These are phyloP conservation scores for Lepilemur septentrionalis DNA, from an alignment of 2,797 vertebrate genomes.

Conservation along the genomic window DNA sequence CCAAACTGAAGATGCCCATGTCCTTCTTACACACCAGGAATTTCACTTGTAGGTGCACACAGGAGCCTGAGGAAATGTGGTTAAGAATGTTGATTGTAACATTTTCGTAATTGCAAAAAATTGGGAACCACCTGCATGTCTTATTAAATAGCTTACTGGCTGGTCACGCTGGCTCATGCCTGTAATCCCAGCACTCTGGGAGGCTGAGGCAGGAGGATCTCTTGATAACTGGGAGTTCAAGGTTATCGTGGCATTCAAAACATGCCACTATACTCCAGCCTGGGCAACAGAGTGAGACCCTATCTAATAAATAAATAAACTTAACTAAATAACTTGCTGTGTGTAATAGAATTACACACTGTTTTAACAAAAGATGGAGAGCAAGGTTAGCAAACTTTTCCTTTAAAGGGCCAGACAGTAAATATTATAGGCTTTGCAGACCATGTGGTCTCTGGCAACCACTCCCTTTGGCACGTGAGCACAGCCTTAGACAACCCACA, in stretches of 20 bases:
- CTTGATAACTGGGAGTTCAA: no score
- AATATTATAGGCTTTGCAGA: background rate
- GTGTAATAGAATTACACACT: background rate
- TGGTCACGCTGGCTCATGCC: no score
- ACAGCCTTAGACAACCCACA: background rate
- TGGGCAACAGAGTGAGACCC: no score
- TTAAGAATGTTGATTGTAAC: background rate
- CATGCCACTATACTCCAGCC: no score
- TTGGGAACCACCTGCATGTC: background rate
- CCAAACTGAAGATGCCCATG: background rate
- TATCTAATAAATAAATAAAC: no score
- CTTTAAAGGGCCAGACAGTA: background rate
- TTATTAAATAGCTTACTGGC: background rate
- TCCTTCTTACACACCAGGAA: background rate
- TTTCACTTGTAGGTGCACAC: background rate
- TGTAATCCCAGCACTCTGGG: no score
- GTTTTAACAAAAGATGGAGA: background rate
- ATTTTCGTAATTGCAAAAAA: background rate
- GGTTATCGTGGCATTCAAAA: no score
- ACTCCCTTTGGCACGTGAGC: background rate
- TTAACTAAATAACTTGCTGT: background rate
- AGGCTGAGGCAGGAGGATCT: no score
- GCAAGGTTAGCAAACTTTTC: background rate
- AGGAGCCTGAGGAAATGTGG: background rate
- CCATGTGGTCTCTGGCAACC: background rate